phyloP scores from a whole-genome alignment of 2,113 vertebrate species.

The Megaptera novaeangliae region DNA sequence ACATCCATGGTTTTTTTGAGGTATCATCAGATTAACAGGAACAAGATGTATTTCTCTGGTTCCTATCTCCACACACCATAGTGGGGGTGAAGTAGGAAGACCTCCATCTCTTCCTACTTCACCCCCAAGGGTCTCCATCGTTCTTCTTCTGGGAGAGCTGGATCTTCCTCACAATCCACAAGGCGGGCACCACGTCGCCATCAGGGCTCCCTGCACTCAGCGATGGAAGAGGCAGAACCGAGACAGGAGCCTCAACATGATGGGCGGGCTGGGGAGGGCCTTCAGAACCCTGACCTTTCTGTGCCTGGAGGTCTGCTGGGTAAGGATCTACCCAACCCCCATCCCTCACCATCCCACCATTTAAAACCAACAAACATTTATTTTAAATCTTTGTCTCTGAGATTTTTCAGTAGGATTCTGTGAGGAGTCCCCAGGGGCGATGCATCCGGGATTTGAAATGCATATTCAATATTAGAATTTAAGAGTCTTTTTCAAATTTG shows the following conservation, averaged over 20 bases:
- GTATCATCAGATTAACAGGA: not conserved
- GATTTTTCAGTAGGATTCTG: not conserved
- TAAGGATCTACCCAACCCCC: not conserved
- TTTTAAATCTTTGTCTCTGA: not conserved
- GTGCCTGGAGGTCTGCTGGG: not conserved
- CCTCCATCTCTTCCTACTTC: not conserved
- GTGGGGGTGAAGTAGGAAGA: too few relatives aligned
- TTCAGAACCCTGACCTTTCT: not conserved
- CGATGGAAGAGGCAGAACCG: fast-evolving
- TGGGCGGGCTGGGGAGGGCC: not conserved
- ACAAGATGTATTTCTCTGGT: not conserved
- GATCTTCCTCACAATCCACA: not conserved
- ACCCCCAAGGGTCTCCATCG: too few relatives aligned
- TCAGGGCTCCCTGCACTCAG: not conserved
- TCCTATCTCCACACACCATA: not conserved
- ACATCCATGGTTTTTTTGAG: not conserved
- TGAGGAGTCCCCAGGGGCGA: not conserved
- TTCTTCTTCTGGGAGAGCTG: not conserved
- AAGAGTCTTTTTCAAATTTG: not conserved
- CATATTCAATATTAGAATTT: not conserved
- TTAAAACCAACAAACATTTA: not conserved
- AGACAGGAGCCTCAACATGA: fast-evolving
- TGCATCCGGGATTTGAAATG: not conserved
- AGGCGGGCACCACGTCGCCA: fast-evolving
- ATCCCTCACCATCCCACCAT: not conserved